Evolutionary conservation across 2,113 vertebrate species (phyloP), one percentile per base, ranked within the genome.

Genomic region (Hypomesus transpacificus): DNA sequence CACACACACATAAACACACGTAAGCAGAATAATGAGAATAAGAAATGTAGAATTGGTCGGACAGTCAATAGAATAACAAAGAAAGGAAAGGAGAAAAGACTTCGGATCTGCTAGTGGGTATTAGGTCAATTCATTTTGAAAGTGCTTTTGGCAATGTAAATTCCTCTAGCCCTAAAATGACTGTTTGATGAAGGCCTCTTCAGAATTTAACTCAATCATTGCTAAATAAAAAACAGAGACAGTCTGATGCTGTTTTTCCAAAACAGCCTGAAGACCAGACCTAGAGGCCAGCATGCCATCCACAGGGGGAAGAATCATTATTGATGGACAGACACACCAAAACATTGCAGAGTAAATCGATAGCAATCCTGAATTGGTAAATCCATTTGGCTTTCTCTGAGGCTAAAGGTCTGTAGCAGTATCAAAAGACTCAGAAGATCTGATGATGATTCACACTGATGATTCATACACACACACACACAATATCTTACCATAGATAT

Each of bases 401-500:
- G 69, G 63, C 46, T 66, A 53, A 66, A 66, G 61, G 39, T 66
- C 70, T 75, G 13, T 13, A 5, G 34, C 4, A 26, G 34, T 65
- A 71, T 56, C 16, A 22, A 21, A 24, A 69, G 53, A 66, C 21
- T 26, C 6, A 28, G 39, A 18, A 53, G 22, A 13, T 24, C 64
- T 11, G 53, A 56, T 3, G 53, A 18, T 6, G 2, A 56, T 2
- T 56, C 14, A 18, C 53, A 56, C 14, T 56, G 53, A 16, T 56
- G 53, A 56, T 56, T 14, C 62, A 70, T 31, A 70, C 16, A 70
- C 17, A 51, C 14, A 16, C 2, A 58, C 22, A 46, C 39, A 11
- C 39, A 46, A 13, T 46, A 57, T 84, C 95, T 2, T 92, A 98
- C 97, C 97, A 53, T 99, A 99, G 53, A 99, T 92, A 58, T 99